These are phyloP conservation scores for Coreius guichenoti DNA, from an alignment of 2,797 vertebrate species.

Conservation along the genomic window DNA sequence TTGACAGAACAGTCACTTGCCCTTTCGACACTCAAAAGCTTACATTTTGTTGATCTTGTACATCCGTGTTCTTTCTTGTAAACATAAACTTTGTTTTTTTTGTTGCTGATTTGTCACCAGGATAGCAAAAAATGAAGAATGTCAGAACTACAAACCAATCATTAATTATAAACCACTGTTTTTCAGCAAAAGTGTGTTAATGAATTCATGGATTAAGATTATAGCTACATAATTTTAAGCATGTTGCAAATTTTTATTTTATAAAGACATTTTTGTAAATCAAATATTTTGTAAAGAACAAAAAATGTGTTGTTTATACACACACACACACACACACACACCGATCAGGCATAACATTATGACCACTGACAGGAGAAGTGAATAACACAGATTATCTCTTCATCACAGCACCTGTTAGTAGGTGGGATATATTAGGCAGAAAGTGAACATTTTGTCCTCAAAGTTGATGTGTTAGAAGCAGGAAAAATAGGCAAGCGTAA, in stretches of 20 bases:
- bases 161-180: not conserved
- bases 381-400: too few species aligned
- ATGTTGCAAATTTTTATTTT: not conserved
- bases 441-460: too few species aligned
- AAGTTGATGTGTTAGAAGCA: too few species aligned
- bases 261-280: too few species aligned
- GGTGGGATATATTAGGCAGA: too few species aligned
- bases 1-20: constrained; percentile 7
- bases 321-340: too few species aligned
- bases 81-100: not conserved
- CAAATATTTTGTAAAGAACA: not conserved
- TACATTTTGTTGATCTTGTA: not conserved
- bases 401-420: too few species aligned
- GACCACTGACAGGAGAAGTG: too few species aligned
- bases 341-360: too few species aligned
- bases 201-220: not conserved
- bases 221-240: not conserved
- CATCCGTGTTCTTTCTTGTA: not conserved
- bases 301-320: too few species aligned
- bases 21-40: not conserved
- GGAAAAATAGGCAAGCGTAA: too few species aligned
- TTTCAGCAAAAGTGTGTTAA: not conserved
- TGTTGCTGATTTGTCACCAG: not conserved
- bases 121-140: not conserved
- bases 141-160: not conserved